These are phyloP conservation scores for Cryptoprocta ferox DNA, from an alignment of 2,797 vertebrate species.

Conservation along the genomic window DNA sequence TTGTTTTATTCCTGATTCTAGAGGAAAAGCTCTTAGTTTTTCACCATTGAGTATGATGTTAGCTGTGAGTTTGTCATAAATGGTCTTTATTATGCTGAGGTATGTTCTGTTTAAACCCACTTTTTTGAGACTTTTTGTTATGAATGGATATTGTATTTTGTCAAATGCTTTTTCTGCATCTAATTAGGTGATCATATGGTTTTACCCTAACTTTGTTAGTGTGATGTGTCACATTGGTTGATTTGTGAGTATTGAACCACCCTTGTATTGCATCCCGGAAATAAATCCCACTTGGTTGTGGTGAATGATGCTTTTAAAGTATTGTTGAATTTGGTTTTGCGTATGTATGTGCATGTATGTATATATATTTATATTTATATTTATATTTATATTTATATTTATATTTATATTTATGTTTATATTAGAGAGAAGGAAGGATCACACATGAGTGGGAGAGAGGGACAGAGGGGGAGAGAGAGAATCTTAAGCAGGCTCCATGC, in stretches of 20 bases:
- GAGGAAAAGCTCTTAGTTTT: neutral
- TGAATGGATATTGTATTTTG: neutral
- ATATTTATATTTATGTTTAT: too few species aligned
- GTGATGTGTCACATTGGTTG: neutral
- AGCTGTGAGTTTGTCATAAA: neutral
- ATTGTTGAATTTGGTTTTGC: neutral
- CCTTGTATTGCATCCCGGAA: neutral
- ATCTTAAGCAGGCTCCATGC: too few species aligned
- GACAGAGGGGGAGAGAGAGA: too few species aligned
- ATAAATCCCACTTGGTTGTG: neutral
- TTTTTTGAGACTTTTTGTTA: neutral
- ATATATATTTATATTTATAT: too few species aligned
- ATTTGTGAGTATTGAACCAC: neutral
- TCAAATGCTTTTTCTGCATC: neutral
- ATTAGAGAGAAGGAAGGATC: too few species aligned
- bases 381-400: too few species aligned
- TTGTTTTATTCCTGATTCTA: neutral
- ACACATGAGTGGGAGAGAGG: too few species aligned
- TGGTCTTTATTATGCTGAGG: neutral
- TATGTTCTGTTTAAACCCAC: neutral
- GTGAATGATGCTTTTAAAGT: neutral
- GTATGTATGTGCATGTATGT: too few species aligned
- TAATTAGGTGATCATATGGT: neutral
- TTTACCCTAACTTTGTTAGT: neutral
- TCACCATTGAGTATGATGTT: neutral